These are phyloP conservation scores for Apteryx mantelli DNA, from an alignment of 2,113 vertebrate species.

Conservation along the genomic window DNA sequence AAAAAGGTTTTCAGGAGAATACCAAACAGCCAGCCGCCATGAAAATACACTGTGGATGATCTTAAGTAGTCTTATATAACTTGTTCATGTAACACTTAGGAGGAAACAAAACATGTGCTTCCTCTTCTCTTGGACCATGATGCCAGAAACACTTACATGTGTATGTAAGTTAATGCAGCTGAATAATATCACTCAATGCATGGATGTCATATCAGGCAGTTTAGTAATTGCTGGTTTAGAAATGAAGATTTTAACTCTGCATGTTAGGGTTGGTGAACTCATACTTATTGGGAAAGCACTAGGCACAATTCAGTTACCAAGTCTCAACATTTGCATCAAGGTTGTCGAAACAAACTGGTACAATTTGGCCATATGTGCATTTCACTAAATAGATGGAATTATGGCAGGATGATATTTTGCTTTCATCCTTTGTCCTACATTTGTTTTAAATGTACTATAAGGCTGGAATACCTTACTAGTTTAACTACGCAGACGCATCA, in stretches of 20 bases:
- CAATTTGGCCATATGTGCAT: fast-evolving
- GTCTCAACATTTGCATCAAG: background rate
- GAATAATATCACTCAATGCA: background rate
- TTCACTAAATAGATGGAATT: background rate
- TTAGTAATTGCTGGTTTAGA: background rate
- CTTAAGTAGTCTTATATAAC: background rate
- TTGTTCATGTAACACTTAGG: background rate
- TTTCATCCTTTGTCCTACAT: background rate
- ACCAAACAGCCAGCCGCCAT: background rate
- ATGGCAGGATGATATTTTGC: background rate
- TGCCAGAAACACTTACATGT: background rate
- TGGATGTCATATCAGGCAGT: background rate
- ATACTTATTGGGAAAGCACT: fast-evolving
- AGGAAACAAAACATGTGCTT: background rate
- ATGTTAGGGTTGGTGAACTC: background rate
- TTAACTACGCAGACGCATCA: background rate
- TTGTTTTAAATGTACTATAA: background rate
- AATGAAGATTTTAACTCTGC: background rate
- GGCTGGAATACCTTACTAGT: background rate
- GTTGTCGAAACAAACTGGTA: background rate
- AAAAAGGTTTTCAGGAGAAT: background rate
- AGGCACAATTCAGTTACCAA: background rate
- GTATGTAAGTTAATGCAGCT: background rate
- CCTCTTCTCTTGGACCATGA: background rate
- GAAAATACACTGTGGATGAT: background rate